A percentile compares a stretch with the other conserved stretches of the same genome.
Conservation (phyloP, 2,113 vertebrate species). For the Paralichthys olivaceus region DNA sequence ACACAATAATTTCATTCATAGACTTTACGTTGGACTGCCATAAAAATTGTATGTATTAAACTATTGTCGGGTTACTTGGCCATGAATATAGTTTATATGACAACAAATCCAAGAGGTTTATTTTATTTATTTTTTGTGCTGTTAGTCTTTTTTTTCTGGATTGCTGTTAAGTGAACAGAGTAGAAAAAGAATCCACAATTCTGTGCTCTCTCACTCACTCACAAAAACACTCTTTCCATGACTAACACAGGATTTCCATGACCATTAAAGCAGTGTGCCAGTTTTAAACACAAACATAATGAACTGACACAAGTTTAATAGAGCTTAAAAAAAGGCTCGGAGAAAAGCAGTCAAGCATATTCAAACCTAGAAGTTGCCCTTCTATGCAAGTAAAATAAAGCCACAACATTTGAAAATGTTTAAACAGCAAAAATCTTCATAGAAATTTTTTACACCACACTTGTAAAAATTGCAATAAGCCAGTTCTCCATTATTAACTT, state of each 20-base stretch:
- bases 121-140: not conserved
- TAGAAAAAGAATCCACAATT: constrained; percentile 4
- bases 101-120: not conserved
- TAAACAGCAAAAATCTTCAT: not conserved
- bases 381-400: not conserved
- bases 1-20: not conserved
- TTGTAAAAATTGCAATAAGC: too few relatives aligned
- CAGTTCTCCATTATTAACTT: too few relatives aligned
- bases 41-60: not conserved
- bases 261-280: constrained; percentile 16
- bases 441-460: not conserved
- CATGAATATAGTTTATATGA: constrained; percentile 10
- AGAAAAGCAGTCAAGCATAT: not conserved
- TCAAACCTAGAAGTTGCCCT: not conserved
- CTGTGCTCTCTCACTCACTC: constrained; percentile 7
- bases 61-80: not conserved
- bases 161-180: constrained; percentile 6
- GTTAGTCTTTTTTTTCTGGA: not conserved
- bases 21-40: not conserved
- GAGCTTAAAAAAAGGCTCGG: not conserved
- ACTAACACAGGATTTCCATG: constrained; percentile 41
- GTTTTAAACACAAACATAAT: constrained; percentile 18
- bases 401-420: not conserved
- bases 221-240: constrained; percentile 38
- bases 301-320: not conserved